Evolutionary conservation across 1,140 invertebrate genomes (phyloP).

Genomic region (Chymomyza costata): DNA sequence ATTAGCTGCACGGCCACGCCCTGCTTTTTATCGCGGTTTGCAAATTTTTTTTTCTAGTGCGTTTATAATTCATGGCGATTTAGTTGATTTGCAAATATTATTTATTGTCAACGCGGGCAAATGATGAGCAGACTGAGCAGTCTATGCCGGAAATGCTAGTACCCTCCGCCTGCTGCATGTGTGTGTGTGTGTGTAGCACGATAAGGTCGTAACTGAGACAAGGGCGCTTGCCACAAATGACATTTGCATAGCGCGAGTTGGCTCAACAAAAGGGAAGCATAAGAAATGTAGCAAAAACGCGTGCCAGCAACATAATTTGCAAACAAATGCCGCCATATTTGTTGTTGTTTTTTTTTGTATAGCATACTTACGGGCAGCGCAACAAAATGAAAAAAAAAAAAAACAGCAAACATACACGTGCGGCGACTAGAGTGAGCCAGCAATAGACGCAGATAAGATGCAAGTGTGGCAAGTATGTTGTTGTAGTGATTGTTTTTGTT

Average conservation of each 20-base stretch:
- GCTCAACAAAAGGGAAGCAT: slow-evolving; percentile 23
- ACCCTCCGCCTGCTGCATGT: slow-evolving; percentile 3
- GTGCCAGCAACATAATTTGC: slow-evolving; percentile 57
- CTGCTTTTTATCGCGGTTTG: slow-evolving; percentile 33
- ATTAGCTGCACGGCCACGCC: slow-evolving; percentile 7
- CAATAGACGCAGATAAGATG: slow-evolving; percentile 42
- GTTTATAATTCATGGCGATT: slow-evolving; percentile 51
- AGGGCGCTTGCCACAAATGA: slow-evolving; percentile 8
- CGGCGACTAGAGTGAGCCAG: background rate
- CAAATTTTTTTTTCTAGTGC: slow-evolving; percentile 33
- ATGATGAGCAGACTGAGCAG: background rate
- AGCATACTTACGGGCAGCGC: slow-evolving; percentile 47
- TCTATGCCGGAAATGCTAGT: background rate
- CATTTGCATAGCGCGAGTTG: slow-evolving; percentile 54
- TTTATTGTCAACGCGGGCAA: slow-evolving; percentile 65
- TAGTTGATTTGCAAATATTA: slow-evolving; percentile 63
- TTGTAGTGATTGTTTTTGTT: background rate
- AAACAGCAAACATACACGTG: slow-evolving; percentile 1
- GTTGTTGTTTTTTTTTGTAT: slow-evolving; percentile 14
- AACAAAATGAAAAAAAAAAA: slow-evolving; percentile 20
- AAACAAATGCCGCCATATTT: slow-evolving; percentile 28
- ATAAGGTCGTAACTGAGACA: slow-evolving; percentile 29
- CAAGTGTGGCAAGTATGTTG: no score
- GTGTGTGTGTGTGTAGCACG: slow-evolving; percentile 46
- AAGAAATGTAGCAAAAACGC: slow-evolving; percentile 25